Evolutionary conservation across 2,888 invertebrate species (phyloP).

Genomic region (Leptinotarsa peninsularis): DNA sequence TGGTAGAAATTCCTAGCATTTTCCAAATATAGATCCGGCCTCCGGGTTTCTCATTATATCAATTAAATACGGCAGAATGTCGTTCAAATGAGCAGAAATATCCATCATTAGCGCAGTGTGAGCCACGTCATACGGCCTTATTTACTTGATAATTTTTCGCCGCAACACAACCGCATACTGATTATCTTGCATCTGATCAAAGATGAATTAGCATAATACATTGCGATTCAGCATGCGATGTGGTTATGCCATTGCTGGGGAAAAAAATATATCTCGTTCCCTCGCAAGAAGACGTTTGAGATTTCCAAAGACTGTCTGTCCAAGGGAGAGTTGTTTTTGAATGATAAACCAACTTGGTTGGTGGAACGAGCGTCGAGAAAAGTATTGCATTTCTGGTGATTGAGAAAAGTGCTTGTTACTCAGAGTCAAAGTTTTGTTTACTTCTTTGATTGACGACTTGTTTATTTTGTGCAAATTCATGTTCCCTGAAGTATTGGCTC

Average conservation of each 20-base stretch:
- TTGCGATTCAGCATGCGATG: slow-evolving; percentile 45
- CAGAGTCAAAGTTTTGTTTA: no score
- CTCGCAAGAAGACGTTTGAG: background rate
- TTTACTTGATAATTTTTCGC: slow-evolving; percentile 41
- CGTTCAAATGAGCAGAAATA: slow-evolving; percentile 55
- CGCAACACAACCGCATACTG: slow-evolving; percentile 44
- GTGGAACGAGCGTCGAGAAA: no score
- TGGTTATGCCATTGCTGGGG: slow-evolving; percentile 32
- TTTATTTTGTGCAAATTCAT: no score
- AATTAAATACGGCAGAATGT: slow-evolving; percentile 57
- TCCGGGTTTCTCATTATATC: slow-evolving; percentile 53
- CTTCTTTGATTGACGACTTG: no score
- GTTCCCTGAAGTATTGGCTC: no score
- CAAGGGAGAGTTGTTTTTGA: no score
- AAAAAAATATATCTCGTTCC: slow-evolving; percentile 31
- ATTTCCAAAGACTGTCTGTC: background rate
- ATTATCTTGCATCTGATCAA: slow-evolving; percentile 51
- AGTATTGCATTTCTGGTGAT: no score
- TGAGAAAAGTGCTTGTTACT: no score
- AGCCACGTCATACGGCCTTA: slow-evolving; percentile 48
- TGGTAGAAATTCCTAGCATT: slow-evolving; percentile 30
- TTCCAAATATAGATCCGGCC: slow-evolving; percentile 52
- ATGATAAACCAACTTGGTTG: no score
- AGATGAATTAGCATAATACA: slow-evolving; percentile 51
- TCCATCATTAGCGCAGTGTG: slow-evolving; percentile 54